phyloP scores from a whole-genome alignment of 2,797 vertebrate species.

The Enteromius treurensis region DNA sequence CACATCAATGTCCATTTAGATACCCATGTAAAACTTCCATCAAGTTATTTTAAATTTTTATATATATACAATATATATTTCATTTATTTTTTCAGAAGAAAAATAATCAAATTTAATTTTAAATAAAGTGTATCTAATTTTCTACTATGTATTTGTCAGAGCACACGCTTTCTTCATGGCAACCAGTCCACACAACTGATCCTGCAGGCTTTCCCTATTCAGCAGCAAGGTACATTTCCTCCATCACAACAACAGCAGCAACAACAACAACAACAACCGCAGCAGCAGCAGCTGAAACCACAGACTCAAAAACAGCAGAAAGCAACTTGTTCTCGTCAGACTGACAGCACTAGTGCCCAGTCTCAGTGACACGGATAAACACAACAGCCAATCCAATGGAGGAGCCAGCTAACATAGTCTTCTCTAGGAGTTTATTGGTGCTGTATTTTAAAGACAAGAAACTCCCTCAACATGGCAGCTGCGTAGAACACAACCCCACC shows the following conservation, averaged over 20 bases:
- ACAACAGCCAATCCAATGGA: constrained; percentile 47
- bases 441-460: constrained; percentile 25
- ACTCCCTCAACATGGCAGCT: background rate
- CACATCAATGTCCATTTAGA: background rate
- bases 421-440: constrained; percentile 36
- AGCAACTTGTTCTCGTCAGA: constrained; percentile 82
- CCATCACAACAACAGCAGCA: constrained; percentile 72
- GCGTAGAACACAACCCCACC: constrained; percentile 11
- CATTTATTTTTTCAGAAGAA: too few species aligned
- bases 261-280: constrained; percentile 79
- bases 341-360: constrained; percentile 88
- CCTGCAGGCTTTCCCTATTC: constrained; percentile 91
- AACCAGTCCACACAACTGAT: constrained; percentile 95
- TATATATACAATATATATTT: too few species aligned
- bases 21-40: background rate
- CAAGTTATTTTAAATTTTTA: background rate
- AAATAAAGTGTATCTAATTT: background rate
- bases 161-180: constrained; percentile 90
- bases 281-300: constrained; percentile 82
- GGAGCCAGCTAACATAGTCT: constrained; percentile 65
- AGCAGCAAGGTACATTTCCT: constrained; percentile 87
- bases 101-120: background rate
- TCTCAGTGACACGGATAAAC: constrained; percentile 77
- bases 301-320: constrained; percentile 83
- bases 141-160: constrained; percentile 70